Conservation (phyloP, 1,140 invertebrate species). For the Drosophila rufa region DNA sequence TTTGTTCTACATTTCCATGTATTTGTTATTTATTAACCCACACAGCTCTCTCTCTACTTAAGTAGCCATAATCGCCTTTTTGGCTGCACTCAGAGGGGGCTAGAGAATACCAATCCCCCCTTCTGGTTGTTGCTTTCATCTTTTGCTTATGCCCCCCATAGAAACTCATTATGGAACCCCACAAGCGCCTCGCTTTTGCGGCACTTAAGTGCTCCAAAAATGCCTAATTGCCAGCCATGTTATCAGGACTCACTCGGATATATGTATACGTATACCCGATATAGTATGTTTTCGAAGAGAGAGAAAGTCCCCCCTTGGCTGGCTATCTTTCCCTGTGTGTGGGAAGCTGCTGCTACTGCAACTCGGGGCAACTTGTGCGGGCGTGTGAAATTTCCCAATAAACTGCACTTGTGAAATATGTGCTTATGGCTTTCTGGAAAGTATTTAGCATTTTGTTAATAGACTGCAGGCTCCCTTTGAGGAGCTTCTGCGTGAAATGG, state of each 20-base stretch:
- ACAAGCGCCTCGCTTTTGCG: conserved; percentile 45
- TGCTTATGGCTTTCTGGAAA: conserved; percentile 46
- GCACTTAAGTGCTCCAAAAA: conserved; percentile 60
- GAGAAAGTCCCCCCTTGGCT: conserved; percentile 26
- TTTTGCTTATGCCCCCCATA: conserved; percentile 14
- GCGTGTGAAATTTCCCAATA: conserved; percentile 80
- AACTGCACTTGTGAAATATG: conserved; percentile 61
- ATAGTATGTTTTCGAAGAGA: conserved; percentile 5
- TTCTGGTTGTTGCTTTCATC: conserved; percentile 1
- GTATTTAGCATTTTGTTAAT: conserved; percentile 75
- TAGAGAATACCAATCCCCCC: conserved; percentile 2
- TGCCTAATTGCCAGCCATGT: conserved; percentile 57
- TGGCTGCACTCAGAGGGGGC: neutral
- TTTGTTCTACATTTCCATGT: neutral
- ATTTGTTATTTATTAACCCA: conserved; percentile 3
- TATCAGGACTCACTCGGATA: conserved; percentile 34
- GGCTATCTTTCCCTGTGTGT: conserved; percentile 44
- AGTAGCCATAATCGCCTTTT: conserved; percentile 7
- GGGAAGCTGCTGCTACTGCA: conserved; percentile 61
- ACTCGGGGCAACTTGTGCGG: conserved; percentile 48
- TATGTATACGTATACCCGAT: conserved; percentile 7
- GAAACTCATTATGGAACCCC: conserved; percentile 44
- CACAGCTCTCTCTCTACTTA: neutral
- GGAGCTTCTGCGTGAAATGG: conserved; percentile 1
- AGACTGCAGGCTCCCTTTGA: conserved; percentile 26